Evolutionary conservation across 2,888 invertebrate species (phyloP), one percentile per base, ranked within the genome.

Genomic region (Volucella zonaria): DNA sequence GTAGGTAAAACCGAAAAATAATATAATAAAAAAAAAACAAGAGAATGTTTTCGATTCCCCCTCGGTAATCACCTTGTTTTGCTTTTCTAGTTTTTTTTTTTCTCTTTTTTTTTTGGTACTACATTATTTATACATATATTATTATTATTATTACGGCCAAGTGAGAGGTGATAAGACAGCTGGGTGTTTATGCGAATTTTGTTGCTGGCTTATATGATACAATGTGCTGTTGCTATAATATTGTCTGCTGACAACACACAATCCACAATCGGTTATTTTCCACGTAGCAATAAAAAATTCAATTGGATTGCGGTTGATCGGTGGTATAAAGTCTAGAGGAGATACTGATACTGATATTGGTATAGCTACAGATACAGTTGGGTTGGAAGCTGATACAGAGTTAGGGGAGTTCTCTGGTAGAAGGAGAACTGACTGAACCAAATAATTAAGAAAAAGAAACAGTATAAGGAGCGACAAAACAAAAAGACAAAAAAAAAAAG

Each of bases 51-150:
- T 67, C 49, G 52, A 62, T 74, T 75, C 56, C 42, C 49, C 68
- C 42, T 58, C 61, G 52, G 43, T 82, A 77, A 82, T 77, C 52
- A 73, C 51, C 71, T 82, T 76, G 62, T 67, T 80, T 62, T 80
- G 56, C 49, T 68, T 62, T 54, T 51, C 12, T 58, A 31, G 4
- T 31, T 31, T 31, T 45, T 42, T 59, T 45, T 31, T 23, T 31
- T 45, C 18, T 59, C 40, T n/a, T 23, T 31, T 71, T 11, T 18
- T 40, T 14, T 61, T 59, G 52, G 49, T 15, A 51, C 51, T 67
- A 18, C 62, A 82, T 52, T 73, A 56, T 62, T 73, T 77, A 64
- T 82, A 73, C 18, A 64, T 82, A 73, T 31, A 68, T 61, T 47
- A 66, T 75, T 59, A 64, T 70, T 80, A 31, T 77, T 76, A 66